A percentile compares a stretch with the other conserved stretches of the same genome.
These are phyloP conservation scores for Muscina levida DNA, from an alignment of 2,888 invertebrate species.

Conservation along the genomic window DNA sequence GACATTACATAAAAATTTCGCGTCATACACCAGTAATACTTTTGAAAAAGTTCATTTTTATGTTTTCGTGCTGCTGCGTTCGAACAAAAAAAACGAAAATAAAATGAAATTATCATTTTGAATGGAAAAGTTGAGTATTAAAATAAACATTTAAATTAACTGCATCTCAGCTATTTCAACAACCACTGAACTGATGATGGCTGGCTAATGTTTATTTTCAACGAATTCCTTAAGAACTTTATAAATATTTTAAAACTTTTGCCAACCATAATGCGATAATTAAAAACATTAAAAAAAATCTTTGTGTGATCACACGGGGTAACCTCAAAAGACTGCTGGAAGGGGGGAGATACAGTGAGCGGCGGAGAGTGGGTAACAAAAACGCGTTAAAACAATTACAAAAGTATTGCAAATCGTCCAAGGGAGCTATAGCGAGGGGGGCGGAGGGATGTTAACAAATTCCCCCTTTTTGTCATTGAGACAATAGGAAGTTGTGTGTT, in stretches of 20 bases:
- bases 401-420: constrained; percentile 37
- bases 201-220: constrained; percentile 58
- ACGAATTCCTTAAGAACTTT: constrained; percentile 63
- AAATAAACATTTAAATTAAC: constrained; percentile 66
- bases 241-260: constrained; percentile 36
- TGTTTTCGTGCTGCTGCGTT: constrained; percentile 6
- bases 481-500: constrained; percentile 56
- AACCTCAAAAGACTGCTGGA: constrained; percentile 48
- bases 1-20: neutral
- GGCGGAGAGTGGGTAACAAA: constrained; percentile 14
- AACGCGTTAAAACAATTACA: constrained; percentile 66
- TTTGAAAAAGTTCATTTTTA: constrained; percentile 23
- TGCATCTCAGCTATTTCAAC: constrained; percentile 47
- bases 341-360: neutral
- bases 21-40: constrained; percentile 6
- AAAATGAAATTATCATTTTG: constrained; percentile 64
- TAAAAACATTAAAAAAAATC: constrained; percentile 67
- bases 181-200: constrained; percentile 4
- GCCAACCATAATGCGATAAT: constrained; percentile 64
- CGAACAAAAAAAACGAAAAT: constrained; percentile 35
- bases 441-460: neutral
- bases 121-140: constrained; percentile 59
- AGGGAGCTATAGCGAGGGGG: constrained; percentile 8
- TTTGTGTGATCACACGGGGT: constrained; percentile 64
- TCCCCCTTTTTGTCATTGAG: constrained; percentile 5